These are phyloP conservation scores for Callimorpha dominula DNA, from an alignment of 2,888 invertebrate genomes.

Conservation along the genomic window DNA sequence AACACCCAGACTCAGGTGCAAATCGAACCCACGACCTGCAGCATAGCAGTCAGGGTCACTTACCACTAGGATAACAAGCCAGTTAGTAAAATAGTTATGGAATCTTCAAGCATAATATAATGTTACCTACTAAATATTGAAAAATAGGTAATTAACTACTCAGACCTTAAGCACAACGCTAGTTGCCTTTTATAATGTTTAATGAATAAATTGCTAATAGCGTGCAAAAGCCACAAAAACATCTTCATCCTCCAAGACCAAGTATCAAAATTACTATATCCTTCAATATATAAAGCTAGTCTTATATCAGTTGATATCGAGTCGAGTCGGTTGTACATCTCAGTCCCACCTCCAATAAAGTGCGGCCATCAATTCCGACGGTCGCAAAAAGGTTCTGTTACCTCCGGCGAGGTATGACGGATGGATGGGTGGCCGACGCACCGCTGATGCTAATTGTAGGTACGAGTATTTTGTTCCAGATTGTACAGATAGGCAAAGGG, in stretches of 20 bases:
- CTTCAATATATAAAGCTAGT: conserved; percentile 62
- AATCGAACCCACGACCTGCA: no score
- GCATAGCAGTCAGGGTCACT: no score
- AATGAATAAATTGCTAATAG: not conserved
- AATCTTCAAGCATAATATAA: no score
- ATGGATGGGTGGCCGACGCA: conserved; percentile 58
- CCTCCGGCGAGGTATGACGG: conserved; percentile 62
- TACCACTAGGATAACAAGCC: no score
- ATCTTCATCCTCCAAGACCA: conserved; percentile 12
- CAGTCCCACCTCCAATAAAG: conserved; percentile 79
- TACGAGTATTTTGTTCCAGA: conserved; percentile 25
- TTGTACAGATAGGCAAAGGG: conserved; percentile 7
- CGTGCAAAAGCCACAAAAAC: not conserved
- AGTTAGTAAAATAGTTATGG: no score
- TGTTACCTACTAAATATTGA: no score
- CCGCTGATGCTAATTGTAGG: conserved; percentile 42
- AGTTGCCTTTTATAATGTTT: no score
- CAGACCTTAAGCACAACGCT: no score
- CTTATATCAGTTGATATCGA: conserved; percentile 79
- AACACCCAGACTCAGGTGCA: no score
- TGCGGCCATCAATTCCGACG: conserved; percentile 75
- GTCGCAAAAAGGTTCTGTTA: conserved; percentile 60
- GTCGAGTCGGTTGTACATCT: conserved; percentile 66
- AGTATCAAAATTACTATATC: conserved; percentile 59
- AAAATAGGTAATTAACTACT: no score